These are phyloP conservation scores for Alligator sinensis DNA, from an alignment of 2,113 vertebrate genomes.

Conservation along the genomic window DNA sequence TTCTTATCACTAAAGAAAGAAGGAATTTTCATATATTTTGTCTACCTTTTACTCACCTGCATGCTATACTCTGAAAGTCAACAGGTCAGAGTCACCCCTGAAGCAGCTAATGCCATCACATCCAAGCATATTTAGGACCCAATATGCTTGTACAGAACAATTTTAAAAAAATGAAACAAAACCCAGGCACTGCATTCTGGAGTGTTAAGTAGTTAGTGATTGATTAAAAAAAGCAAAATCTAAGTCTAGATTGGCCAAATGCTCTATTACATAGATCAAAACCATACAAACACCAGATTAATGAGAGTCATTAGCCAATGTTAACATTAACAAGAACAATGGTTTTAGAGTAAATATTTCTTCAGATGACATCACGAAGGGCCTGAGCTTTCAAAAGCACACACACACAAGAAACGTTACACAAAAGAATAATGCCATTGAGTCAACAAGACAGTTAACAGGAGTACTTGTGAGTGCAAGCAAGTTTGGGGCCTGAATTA, in stretches of 20 bases:
- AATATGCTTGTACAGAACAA: neutral
- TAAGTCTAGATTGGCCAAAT: neutral
- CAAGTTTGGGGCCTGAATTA: neutral
- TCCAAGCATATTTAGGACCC: neutral
- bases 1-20: neutral
- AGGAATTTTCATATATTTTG: neutral
- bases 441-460: accelerated
- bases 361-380: neutral
- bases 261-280: slow-evolving; percentile 27
- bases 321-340: slow-evolving; percentile 14
- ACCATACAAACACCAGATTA: slow-evolving; percentile 11
- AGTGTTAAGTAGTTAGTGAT: neutral
- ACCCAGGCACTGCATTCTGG: neutral
- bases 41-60: neutral
- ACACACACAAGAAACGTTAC: neutral
- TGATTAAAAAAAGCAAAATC: slow-evolving; percentile 32
- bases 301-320: slow-evolving; percentile 20
- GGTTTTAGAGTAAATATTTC: slow-evolving; percentile 1
- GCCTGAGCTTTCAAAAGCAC: neutral
- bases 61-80: neutral
- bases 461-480: neutral
- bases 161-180: neutral
- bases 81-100: neutral
- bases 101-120: neutral
- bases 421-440: neutral